These are phyloP conservation scores for Argentina silus DNA, from an alignment of 2,797 vertebrate genomes.

Conservation along the genomic window DNA sequence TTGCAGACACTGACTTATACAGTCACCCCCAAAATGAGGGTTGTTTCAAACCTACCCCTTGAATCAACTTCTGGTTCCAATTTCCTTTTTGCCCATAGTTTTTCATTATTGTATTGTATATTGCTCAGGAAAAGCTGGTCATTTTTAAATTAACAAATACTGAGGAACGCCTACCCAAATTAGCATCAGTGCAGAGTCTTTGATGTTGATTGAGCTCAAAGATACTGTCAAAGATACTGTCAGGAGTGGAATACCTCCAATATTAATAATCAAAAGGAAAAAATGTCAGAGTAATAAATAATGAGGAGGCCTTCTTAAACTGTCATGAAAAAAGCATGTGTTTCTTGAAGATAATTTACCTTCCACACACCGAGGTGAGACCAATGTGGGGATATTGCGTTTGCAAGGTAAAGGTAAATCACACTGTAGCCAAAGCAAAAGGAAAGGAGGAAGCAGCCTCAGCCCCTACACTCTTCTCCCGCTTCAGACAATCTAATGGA, in stretches of 20 bases:
- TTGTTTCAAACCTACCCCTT: conserved; percentile 32
- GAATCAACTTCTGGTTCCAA: conserved; percentile 39
- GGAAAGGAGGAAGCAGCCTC: neutral
- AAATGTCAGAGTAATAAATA: conserved; percentile 34
- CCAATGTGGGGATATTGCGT: conserved; percentile 16
- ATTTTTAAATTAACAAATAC: conserved; percentile 32
- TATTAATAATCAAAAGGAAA: conserved; percentile 23
- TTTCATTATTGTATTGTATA: conserved; percentile 33
- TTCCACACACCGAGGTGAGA: conserved; percentile 9
- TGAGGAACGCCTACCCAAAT: conserved; percentile 27
- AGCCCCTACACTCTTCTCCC: neutral
- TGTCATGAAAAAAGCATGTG: conserved; percentile 22
- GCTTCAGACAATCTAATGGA: neutral
- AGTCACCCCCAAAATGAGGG: conserved; percentile 19
- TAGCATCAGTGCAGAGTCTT: conserved; percentile 27
- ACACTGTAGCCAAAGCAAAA: neutral
- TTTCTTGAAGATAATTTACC: conserved; percentile 46
- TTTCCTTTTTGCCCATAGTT: conserved; percentile 30
- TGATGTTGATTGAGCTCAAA: conserved; percentile 42
- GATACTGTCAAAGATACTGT: conserved; percentile 26
- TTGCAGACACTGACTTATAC: conserved; percentile 27
- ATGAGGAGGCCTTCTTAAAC: conserved; percentile 39
- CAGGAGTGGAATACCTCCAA: neutral
- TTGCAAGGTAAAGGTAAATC: conserved; percentile 28
- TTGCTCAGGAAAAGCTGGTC: conserved; percentile 15